A percentile compares a stretch with the other conserved stretches of the same genome.
phyloP scores from a whole-genome alignment of 2,113 vertebrate species.

The Notothenia coriiceps region DNA sequence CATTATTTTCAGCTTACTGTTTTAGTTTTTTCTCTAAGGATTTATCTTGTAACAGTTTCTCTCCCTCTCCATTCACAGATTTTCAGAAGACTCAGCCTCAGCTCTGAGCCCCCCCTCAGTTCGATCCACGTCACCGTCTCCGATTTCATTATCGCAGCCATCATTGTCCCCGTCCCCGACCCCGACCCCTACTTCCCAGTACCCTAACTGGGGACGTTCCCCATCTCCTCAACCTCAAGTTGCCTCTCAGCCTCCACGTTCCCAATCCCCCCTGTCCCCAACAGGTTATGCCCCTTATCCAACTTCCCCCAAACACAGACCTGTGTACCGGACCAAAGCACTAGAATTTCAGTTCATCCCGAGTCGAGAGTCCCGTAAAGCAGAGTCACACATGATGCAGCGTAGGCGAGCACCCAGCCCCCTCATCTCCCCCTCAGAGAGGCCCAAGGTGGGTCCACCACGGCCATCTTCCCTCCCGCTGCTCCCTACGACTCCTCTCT shows the following conservation, averaged over 20 bases:
- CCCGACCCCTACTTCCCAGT: conserved; percentile 77
- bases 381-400: conserved; percentile 83
- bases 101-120: conserved; percentile 87
- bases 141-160: conserved; percentile 83
- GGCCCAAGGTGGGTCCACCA: conserved; percentile 87
- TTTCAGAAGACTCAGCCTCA: conserved; percentile 88
- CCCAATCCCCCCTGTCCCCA: conserved; percentile 86
- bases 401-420: conserved; percentile 91
- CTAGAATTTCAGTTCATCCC: conserved; percentile 87
- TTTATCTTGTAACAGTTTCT: conserved; percentile 21
- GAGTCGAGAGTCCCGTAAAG: conserved; percentile 83
- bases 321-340: conserved; percentile 85
- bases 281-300: conserved; percentile 87
- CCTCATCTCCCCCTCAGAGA: conserved; percentile 88
- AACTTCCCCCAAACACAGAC: conserved; percentile 85
- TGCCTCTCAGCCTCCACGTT: conserved; percentile 83
- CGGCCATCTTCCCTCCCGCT: conserved; percentile 92
- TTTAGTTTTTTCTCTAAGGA: neutral
- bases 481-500: conserved; percentile 87
- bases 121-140: conserved; percentile 85
- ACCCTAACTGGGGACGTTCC: conserved; percentile 82
- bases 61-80: conserved; percentile 75
- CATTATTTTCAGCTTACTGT: conserved; percentile 29
- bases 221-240: conserved; percentile 85
- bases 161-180: conserved; percentile 83